These are phyloP conservation scores for Argyresthia albistria DNA, from an alignment of 2,888 invertebrate species.

Conservation along the genomic window DNA sequence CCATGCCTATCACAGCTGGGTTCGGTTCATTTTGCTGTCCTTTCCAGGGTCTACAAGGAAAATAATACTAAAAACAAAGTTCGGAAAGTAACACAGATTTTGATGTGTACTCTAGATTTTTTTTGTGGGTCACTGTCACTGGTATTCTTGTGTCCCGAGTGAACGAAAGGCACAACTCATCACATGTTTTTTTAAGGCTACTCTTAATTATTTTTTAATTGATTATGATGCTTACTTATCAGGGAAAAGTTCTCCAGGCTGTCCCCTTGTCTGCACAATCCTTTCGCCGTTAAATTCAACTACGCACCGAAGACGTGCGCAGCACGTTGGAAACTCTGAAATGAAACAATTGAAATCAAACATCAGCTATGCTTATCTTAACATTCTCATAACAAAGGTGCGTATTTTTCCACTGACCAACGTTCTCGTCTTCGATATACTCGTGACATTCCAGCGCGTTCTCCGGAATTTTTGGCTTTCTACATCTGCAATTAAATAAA, in stretches of 20 bases:
- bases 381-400: neutral
- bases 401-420: constrained; percentile 33
- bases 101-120: too few species aligned
- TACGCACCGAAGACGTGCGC: constrained; percentile 55
- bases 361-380: neutral
- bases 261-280: constrained; percentile 60
- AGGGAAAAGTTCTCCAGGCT: constrained; percentile 62
- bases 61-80: neutral
- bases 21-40: constrained; percentile 63
- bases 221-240: constrained; percentile 43
- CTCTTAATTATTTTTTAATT: too few species aligned
- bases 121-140: neutral
- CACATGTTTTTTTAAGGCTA: too few species aligned
- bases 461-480: constrained; percentile 65
- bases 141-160: too few species aligned
- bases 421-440: constrained; percentile 65
- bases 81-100: neutral
- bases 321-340: constrained; percentile 61
- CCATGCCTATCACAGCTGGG: constrained; percentile 57
- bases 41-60: constrained; percentile 44
- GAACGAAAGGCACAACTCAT: too few species aligned
- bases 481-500: constrained; percentile 33
- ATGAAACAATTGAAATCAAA: neutral
- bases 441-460: constrained; percentile 64
- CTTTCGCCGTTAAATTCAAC: constrained; percentile 61